phyloP scores from a whole-genome alignment of 2,113 vertebrate species.

The Oplegnathus fasciatus region DNA sequence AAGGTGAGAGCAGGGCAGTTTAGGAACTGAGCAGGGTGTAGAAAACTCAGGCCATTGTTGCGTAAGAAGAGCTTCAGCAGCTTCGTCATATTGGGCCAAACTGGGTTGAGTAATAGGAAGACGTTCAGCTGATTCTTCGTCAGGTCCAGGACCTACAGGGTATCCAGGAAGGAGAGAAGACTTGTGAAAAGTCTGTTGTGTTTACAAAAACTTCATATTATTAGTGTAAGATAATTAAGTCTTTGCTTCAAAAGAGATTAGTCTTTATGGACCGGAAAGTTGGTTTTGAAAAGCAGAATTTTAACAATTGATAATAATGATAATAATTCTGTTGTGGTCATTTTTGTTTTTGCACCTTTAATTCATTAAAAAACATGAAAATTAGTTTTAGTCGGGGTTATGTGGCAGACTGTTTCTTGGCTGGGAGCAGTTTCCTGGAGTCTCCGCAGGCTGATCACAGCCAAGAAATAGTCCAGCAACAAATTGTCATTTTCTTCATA shows the following conservation, averaged over 20 bases:
- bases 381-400: not conserved
- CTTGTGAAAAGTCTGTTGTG: not conserved
- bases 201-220: too few relatives aligned
- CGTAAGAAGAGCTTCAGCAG: conserved; percentile 72
- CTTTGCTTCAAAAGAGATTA: not conserved
- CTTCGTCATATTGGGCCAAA: conserved; percentile 66
- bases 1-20: conserved; percentile 60
- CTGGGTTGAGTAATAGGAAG: conserved; percentile 32
- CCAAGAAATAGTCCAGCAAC: not conserved
- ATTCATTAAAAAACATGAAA: not conserved
- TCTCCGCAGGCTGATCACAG: not conserved
- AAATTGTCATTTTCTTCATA: not conserved
- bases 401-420: not conserved
- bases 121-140: conserved; percentile 68
- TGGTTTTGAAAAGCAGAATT: not conserved
- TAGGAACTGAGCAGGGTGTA: conserved; percentile 53
- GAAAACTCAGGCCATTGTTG: conserved; percentile 55
- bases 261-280: not conserved
- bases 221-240: not conserved
- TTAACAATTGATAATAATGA: not conserved
- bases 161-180: conserved; percentile 17
- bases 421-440: too few relatives aligned
- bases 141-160: conserved; percentile 73
- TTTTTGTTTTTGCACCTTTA: not conserved
- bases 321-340: not conserved